Conservation (phyloP, 2,113 vertebrate species). For the Hyperoodon ampullatus region DNA sequence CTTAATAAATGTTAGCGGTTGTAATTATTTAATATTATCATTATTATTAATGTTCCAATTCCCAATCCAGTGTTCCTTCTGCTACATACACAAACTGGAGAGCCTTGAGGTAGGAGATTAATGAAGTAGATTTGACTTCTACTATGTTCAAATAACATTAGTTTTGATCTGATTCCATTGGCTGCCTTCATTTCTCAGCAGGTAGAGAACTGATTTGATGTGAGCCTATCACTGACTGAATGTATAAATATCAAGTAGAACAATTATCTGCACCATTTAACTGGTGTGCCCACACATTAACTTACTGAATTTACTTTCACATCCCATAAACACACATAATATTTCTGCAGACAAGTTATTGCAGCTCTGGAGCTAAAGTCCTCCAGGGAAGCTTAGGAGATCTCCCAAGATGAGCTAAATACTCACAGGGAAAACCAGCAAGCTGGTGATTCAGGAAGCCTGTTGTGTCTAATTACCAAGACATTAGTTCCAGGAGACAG, state of each 20-base stretch:
- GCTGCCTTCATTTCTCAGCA: not conserved
- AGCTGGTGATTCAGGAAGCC: not conserved
- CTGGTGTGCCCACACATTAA: not conserved
- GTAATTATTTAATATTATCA: not conserved
- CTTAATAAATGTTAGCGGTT: not conserved
- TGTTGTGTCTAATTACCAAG: not conserved
- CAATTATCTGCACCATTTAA: not conserved
- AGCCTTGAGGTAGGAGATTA: not conserved
- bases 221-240: not conserved
- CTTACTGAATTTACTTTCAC: not conserved
- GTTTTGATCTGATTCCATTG: slow-evolving; percentile 5
- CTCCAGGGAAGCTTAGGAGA: not conserved
- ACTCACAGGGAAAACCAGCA: not conserved
- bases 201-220: not conserved
- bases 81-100: not conserved
- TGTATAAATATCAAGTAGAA: slow-evolving; percentile 14
- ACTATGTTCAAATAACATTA: not conserved
- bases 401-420: not conserved
- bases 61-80: not conserved
- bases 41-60: not conserved
- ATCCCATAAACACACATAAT: not conserved
- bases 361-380: not conserved
- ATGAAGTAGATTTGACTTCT: not conserved
- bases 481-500: not conserved
- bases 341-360: not conserved